Evolutionary conservation across 2,888 invertebrate genomes (phyloP), one percentile per base, ranked within the genome.

Genomic region (Terebella lapidaria): DNA sequence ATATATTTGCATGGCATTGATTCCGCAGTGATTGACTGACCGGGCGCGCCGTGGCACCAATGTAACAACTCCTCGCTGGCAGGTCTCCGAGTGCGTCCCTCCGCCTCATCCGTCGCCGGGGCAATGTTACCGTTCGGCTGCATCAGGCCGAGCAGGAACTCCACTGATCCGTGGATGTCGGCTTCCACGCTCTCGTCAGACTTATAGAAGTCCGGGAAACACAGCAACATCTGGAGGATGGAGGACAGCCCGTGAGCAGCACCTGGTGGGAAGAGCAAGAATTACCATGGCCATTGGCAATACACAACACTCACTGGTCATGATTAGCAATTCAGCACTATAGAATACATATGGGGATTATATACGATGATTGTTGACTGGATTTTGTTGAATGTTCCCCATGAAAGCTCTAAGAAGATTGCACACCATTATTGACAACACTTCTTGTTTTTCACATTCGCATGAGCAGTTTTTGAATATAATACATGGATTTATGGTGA

Each of bases 11-110:
- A n/a, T n/a, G n/a, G n/a, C n/a, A n/a, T n/a, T n/a, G n/a, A n/a
- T n/a, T n/a, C n/a, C n/a, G n/a, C n/a, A n/a, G n/a, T n/a, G n/a
- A n/a, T n/a, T n/a, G n/a, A 29, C 29, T 5, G 71, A 81, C 84
- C 92, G 5, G 91, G 88, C 10, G 91, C 91, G 0, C 93, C 93
- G 76, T 93, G 92, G 77, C 93, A 93, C 93, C 92, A 92, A 74
- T 93, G 92, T 0, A 92, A 86, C 15, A 92, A 81, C 63, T 90
- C 88, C 61, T 90, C 87, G 15, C 81, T 78, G 22, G 78, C 79
- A 2, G 76, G 68, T n/a, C 72, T 56, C 49, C 60, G 52, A 28
- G 59, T 54, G 10, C 61, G 72, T 63, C 2, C 85, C 84, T 84
- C 81, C 56, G 88, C 81, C 76, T 91, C 89, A 69, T 88, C 90